Evolutionary conservation across 2,113 vertebrate species (phyloP).

Genomic region (Rallus limicola): DNA sequence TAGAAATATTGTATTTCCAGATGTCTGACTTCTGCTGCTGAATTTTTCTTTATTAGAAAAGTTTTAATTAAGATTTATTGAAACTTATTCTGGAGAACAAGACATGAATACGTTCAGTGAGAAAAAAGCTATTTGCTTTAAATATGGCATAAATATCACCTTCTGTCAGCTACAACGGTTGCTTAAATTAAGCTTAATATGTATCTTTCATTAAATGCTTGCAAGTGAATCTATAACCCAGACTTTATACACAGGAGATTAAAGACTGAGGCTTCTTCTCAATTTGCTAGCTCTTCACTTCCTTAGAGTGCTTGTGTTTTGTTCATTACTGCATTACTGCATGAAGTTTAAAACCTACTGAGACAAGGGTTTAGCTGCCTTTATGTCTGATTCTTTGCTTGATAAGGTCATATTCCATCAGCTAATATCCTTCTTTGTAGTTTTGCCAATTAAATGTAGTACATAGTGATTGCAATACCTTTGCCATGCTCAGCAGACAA

Average conservation of each 20-base stretch:
- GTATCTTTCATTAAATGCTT: neutral
- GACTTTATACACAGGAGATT: neutral
- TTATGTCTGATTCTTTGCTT: neutral
- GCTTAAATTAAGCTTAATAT: neutral
- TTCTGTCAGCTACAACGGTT: neutral
- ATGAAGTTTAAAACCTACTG: neutral
- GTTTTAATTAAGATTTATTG: neutral
- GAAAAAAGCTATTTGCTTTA: neutral
- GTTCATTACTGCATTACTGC: neutral
- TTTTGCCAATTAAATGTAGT: neutral
- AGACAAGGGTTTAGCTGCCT: neutral
- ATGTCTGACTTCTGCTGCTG: neutral
- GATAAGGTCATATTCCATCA: neutral
- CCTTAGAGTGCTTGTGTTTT: neutral
- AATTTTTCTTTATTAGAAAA: neutral
- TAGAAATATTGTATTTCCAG: neutral
- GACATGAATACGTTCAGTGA: neutral
- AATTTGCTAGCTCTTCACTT: neutral
- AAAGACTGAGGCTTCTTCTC: neutral
- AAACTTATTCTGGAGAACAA: neutral
- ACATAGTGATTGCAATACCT: neutral
- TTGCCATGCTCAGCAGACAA: neutral
- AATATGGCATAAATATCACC: neutral
- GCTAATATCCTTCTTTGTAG: neutral
- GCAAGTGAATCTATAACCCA: neutral